Base-by-base conservation (phyloP, 2,797 vertebrate genomes). In the Acanthis flammea region DNA sequence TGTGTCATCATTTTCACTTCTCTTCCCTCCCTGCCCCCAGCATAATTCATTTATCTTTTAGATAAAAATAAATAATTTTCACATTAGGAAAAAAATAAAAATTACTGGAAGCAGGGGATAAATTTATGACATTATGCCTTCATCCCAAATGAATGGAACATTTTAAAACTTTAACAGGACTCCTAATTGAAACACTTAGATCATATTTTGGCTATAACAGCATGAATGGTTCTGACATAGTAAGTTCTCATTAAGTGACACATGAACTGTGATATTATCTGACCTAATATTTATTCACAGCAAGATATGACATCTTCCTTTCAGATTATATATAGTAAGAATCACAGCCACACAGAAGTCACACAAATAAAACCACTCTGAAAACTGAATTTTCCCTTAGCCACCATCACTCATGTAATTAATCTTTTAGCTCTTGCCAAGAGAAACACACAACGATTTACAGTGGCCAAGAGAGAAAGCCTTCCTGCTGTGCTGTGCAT, bases 251-350 rank as follows among this genome's bases (percentile, higher is more conserved):
- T 68, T 83, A 75, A 81, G 68, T 84, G 73, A 66, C 82, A 86
- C 17, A 37, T 6, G 10, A 86, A 84, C 51, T 35, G 53, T 75
- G 86, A 91, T 92, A 77, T 39, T 95, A 93, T 93, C 94, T 91
- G 86, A 87, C 58, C 47, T 86, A 50, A 33, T 91, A 58, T 77
- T 88, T 83, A 86, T 66, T 94, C 87, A 92, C 76, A 93, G 82
- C 4, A 2, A 75, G 76, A 91, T 58, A 85, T 3, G 1, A 53
- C 62, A 78, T 66, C 85, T 86, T 89, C 41, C 72, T 51, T 62
- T 85, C 73, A 51, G 44, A 58, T 53, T 80, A 83, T 58, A 18
- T 23, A 86, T 54, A 0, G 0, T 27, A 92, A 54, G 48, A 86
- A 44, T 86, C 67, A 84, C 0, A 2, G 57, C 33, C 53, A 70